phyloP scores from a whole-genome alignment of 2,888 invertebrate genomes.

The Germaria angustata region DNA sequence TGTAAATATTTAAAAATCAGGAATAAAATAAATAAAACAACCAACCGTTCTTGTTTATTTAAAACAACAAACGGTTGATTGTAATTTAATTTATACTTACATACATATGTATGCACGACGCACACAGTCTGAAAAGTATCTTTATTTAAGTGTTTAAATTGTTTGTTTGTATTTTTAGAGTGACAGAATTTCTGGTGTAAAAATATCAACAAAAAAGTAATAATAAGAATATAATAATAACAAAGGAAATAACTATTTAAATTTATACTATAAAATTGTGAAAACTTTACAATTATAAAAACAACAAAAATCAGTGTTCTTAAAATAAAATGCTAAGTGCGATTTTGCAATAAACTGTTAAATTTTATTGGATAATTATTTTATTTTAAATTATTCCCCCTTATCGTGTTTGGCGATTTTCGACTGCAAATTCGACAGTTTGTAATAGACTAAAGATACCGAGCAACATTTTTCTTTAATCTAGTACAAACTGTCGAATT shows the following conservation, averaged over 20 bases:
- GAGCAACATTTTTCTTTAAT: no score
- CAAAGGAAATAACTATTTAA: constrained; percentile 23
- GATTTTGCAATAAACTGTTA: constrained; percentile 54
- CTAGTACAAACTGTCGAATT: no score
- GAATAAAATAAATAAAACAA: constrained; percentile 40
- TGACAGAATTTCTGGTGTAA: constrained; percentile 8
- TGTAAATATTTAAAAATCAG: constrained; percentile 40
- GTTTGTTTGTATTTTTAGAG: constrained; percentile 29
- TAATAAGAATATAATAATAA: constrained; percentile 19
- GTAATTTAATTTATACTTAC: constrained; percentile 6
- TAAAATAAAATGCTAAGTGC: constrained; percentile 68
- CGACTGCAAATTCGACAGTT: no score
- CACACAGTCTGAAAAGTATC: constrained; percentile 7
- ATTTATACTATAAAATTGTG: neutral
- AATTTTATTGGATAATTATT: constrained; percentile 18
- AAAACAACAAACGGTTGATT: constrained; percentile 16
- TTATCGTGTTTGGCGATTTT: no score
- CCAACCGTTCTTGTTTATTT: constrained; percentile 11
- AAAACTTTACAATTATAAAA: constrained; percentile 1
- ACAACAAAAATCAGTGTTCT: constrained; percentile 67
- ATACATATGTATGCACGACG: neutral
- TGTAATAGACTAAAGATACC: no score
- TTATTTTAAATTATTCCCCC: no score
- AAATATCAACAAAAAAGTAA: neutral
- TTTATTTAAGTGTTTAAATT: constrained; percentile 8